These are phyloP conservation scores for Acanthopleura granulata DNA, from an alignment of 2,888 invertebrate genomes.

Conservation along the genomic window DNA sequence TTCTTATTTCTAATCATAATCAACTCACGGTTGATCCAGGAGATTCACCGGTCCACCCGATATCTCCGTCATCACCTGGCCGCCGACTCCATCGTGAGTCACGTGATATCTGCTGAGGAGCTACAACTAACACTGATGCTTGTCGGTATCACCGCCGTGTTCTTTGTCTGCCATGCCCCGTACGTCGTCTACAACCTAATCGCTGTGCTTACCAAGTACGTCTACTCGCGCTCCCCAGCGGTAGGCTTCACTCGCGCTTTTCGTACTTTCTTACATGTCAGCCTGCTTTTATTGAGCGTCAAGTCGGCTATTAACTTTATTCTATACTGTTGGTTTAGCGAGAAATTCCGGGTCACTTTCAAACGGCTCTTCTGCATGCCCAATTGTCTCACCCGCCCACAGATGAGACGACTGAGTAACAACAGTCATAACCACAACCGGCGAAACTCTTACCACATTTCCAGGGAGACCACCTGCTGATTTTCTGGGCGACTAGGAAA, in stretches of 20 bases:
- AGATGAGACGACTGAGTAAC: constrained; percentile 37
- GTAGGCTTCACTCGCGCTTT: not conserved
- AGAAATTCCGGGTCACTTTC: constrained; percentile 66
- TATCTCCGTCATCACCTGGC: constrained; percentile 59
- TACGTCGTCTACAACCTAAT: constrained; percentile 51
- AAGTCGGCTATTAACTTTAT: constrained; percentile 67
- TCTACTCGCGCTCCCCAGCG: not conserved
- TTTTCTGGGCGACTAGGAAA: too few species aligned
- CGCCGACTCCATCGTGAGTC: constrained; percentile 44
- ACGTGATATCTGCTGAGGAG: constrained; percentile 59
- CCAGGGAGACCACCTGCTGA: constrained; percentile 32
- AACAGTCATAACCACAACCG: constrained; percentile 35
- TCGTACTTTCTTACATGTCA: not conserved
- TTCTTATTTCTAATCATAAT: constrained; percentile 56
- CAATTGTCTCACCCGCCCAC: constrained; percentile 39
- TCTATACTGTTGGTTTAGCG: constrained; percentile 68
- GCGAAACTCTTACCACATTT: constrained; percentile 30
- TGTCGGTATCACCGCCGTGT: constrained; percentile 62
- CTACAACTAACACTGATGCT: constrained; percentile 66
- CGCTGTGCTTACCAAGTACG: constrained; percentile 19
- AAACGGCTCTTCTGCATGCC: constrained; percentile 59
- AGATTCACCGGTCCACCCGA: constrained; percentile 61
- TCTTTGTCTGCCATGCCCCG: constrained; percentile 64
- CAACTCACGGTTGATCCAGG: constrained; percentile 60
- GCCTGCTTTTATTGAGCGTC: constrained; percentile 47